phyloP scores from a whole-genome alignment of 2,888 invertebrate genomes.

The Timema cristinae region DNA sequence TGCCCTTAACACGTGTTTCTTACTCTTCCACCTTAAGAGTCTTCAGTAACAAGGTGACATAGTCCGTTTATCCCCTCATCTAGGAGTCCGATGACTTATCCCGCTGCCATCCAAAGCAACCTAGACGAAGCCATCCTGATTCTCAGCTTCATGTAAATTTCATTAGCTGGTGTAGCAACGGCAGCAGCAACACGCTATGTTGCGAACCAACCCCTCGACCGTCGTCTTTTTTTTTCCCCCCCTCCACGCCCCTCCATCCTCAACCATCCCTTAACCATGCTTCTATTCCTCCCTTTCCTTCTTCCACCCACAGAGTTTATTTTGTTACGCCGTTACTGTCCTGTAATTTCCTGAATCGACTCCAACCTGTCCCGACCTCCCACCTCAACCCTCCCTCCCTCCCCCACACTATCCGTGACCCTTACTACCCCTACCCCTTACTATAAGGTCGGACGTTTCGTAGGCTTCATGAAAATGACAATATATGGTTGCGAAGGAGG shows the following conservation, averaged over 20 bases:
- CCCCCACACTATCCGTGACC: conserved; percentile 7
- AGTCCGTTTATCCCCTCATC: too few species aligned
- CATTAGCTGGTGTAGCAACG: conserved; percentile 19
- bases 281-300: not conserved
- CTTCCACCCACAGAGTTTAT: not conserved
- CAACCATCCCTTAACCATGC: not conserved
- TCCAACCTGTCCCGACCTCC: conserved; percentile 15
- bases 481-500: conserved; percentile 20
- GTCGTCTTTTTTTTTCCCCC: too few species aligned
- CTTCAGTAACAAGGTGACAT: too few species aligned
- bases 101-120: too few species aligned
- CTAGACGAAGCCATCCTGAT: conserved; percentile 25
- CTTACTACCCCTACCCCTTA: not conserved
- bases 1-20: too few species aligned
- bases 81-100: too few species aligned
- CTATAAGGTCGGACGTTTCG: not conserved
- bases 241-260: not conserved
- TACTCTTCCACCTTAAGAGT: too few species aligned
- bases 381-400: not conserved
- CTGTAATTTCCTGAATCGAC: conserved; percentile 25
- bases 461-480: conserved; percentile 26
- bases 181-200: too few species aligned
- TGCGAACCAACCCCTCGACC: too few species aligned
- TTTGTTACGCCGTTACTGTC: conserved; percentile 17
- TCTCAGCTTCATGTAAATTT: conserved; percentile 26